These are phyloP conservation scores for Nesometra sesokonis DNA, from an alignment of 35 echinoderm and acorn worm species.

Conservation along the genomic window DNA sequence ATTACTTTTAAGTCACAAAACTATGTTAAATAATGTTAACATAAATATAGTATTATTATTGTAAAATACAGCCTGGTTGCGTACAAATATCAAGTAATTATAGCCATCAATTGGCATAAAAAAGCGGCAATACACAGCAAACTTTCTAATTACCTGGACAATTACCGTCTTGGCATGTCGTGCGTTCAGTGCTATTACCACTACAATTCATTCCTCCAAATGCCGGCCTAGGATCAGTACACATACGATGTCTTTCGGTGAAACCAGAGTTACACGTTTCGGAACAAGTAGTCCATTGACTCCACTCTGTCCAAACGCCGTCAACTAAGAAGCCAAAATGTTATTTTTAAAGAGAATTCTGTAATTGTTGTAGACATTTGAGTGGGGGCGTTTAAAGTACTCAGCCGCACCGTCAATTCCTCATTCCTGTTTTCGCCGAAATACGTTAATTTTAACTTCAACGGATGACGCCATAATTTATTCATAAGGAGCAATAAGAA, in stretches of 20 bases:
- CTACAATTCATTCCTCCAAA: constrained; percentile 28
- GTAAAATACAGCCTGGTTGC: neutral
- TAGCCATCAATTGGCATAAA: neutral
- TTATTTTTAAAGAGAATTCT: no score
- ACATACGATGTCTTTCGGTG: constrained; percentile 12
- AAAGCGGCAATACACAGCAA: neutral
- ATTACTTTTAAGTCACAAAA: no score
- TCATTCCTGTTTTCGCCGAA: neutral
- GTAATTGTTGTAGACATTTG: no score
- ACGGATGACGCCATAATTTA: no score
- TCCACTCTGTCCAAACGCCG: constrained; percentile 30
- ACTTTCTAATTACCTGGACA: constrained; percentile 19
- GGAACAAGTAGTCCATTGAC: constrained; percentile 27
- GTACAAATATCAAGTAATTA: neutral
- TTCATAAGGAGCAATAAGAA: neutral
- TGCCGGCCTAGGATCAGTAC: neutral
- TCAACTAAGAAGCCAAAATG: constrained; percentile 8
- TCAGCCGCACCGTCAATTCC: neutral
- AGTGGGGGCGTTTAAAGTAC: no score
- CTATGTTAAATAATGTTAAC: neutral
- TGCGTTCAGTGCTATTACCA: neutral
- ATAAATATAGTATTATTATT: neutral
- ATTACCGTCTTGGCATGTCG: neutral
- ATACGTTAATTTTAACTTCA: no score
- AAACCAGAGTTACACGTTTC: constrained; percentile 27